Base-by-base conservation (phyloP, 2,888 invertebrate genomes). In the Muschampia staudingeri region DNA sequence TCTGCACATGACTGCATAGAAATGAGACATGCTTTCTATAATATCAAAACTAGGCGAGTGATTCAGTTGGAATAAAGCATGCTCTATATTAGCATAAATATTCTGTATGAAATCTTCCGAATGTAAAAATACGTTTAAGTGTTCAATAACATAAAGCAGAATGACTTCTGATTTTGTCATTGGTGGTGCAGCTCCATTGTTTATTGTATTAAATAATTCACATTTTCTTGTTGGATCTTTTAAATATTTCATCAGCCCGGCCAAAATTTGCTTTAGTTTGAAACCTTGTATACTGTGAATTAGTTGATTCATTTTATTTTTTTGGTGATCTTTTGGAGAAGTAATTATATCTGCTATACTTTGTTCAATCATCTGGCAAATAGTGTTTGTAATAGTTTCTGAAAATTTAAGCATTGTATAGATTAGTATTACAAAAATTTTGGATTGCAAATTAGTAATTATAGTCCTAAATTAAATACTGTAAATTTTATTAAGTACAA, bases 121-220 rank as follows among this genome's bases (percentile, higher is more conserved):
- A 2, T 88, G 79, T 85, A 90, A 90, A 52, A 76, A 44, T 1
- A 16, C 76, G 83, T 90, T 88, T 11, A 97, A 84, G 76, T 92
- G 87, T 42, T 88, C 87, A 25, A 97, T 85, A 3, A 95, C 84
- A 85, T 93, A 95, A 8, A 97, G 87, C 9, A 97, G 88, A 16
- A 94, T 89, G 88, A 95, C 94, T 87, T 97, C 96, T n/a, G 92
- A 82, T 84, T 94, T 93, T 0, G 95, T 94, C 95, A 96, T 95
- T 0, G 93, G 87, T 11, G 96, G 95, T 30, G 93, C 94, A 2
- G 92, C 91, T 2, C 92, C 91, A 5, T 85, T 81, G 52, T 30
- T 76, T 0, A 90, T 79, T 90, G 93, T 94, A 76, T 89, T 93
- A 82, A 89, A 94, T 56, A 94, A 84, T 86, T 95, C 95, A 6